A percentile compares a stretch with the other conserved stretches of the same genome.
phyloP scores from a whole-genome alignment of 2,113 vertebrate genomes.

The Forbesichthys papilliferus region DNA sequence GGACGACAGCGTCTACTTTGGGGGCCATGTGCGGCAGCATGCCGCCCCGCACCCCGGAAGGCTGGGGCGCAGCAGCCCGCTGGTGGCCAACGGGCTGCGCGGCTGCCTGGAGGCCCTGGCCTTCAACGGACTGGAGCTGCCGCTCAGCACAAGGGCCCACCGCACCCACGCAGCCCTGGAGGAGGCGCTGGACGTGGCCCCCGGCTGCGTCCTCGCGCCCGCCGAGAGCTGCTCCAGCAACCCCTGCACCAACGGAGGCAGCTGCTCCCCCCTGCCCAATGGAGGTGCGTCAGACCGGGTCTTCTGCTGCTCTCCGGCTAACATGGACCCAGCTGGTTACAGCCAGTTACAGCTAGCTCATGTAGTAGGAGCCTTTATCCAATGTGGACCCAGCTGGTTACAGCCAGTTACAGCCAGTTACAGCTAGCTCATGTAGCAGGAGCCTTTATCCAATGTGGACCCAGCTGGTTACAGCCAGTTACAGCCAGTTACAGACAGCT shows the following conservation, averaged over 20 bases:
- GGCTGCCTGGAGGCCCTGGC: conserved; percentile 91
- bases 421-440: no score
- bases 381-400: neutral
- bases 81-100: conserved; percentile 85
- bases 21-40: conserved; percentile 87
- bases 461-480: neutral
- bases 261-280: conserved; percentile 81
- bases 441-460: neutral
- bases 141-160: conserved; percentile 81
- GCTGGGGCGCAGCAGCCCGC: conserved; percentile 77
- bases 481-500: no score
- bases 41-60: conserved; percentile 62
- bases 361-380: no score
- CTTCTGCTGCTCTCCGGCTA: conserved; percentile 1
- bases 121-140: conserved; percentile 91
- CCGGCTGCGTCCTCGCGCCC: conserved; percentile 81
- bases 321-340: neutral
- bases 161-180: conserved; percentile 83
- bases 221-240: conserved; percentile 86
- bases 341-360: neutral
- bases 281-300: conserved; percentile 78
- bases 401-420: neutral
- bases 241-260: conserved; percentile 91
- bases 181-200: conserved; percentile 86
- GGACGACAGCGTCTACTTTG: conserved; percentile 89